Conservation (phyloP, 2,797 vertebrate genomes). For the Melanotaenia nigrans region DNA sequence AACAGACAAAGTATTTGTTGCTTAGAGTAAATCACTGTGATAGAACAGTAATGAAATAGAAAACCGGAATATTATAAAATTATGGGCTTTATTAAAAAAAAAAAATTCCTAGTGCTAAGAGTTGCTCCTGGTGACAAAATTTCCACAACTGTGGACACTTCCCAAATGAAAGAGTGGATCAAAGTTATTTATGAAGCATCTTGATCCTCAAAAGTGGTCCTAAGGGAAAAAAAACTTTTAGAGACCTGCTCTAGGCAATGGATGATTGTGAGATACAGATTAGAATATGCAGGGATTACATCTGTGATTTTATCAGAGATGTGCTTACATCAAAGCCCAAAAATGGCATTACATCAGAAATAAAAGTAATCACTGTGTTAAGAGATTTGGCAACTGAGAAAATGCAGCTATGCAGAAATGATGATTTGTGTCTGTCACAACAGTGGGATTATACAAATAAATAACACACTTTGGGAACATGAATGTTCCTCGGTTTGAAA, state of each 20-base stretch:
- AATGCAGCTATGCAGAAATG: not conserved
- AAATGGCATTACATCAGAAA: not conserved
- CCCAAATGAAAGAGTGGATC: too few relatives aligned
- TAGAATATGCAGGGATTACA: not conserved
- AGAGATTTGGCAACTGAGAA: not conserved
- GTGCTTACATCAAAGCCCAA: not conserved
- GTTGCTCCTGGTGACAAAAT: too few relatives aligned
- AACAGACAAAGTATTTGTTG: constrained; percentile 22
- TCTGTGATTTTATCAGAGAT: not conserved
- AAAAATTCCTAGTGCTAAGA: too few relatives aligned
- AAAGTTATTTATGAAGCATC: too few relatives aligned
- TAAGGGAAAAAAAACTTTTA: not conserved
- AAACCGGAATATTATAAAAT: not conserved
- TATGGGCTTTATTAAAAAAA: too few relatives aligned
- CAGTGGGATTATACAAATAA: not conserved
- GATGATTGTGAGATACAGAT: not conserved
- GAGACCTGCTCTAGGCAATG: not conserved
- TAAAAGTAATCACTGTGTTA: not conserved
- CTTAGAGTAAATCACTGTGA: not conserved
- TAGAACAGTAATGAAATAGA: not conserved
- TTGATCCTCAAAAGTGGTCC: too few relatives aligned
- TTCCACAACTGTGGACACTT: too few relatives aligned
- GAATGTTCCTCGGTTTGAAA: not conserved
- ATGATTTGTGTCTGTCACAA: not conserved
- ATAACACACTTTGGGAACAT: too few relatives aligned